A percentile compares a stretch with the other conserved stretches of the same genome.
Evolutionary conservation across 2,797 vertebrate genomes (phyloP).

Genomic region (Chelonia mydas): DNA sequence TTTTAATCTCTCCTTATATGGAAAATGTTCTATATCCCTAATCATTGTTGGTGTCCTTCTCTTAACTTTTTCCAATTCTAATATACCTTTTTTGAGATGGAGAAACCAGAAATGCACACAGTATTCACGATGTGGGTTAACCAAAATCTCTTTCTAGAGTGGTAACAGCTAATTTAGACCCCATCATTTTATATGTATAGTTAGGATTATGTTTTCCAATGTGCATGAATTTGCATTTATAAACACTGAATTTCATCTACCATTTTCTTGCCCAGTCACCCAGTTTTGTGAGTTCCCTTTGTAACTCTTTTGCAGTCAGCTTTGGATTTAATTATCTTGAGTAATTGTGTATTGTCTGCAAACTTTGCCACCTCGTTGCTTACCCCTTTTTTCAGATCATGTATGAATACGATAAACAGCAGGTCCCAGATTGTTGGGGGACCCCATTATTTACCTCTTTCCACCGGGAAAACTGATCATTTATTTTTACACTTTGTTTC

Average conservation of each 20-base stretch:
- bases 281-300: not conserved
- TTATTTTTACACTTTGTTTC: not conserved
- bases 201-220: not conserved
- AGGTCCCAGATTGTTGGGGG: not conserved
- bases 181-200: not conserved
- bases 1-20: not conserved
- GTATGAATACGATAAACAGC: not conserved
- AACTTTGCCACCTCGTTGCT: not conserved
- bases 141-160: not conserved
- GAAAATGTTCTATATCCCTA: not conserved
- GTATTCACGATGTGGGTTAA: not conserved
- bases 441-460: not conserved
- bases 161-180: not conserved
- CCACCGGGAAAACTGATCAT: not conserved
- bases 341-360: not conserved
- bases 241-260: not conserved
- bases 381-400: not conserved
- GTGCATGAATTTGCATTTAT: not conserved
- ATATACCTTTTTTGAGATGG: not conserved
- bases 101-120: not conserved
- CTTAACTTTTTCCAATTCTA: not conserved
- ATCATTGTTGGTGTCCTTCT: not conserved
- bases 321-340: not conserved
- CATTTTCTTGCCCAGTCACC: not conserved
- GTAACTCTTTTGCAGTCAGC: not conserved